Evolutionary conservation across 2,797 vertebrate species (phyloP).

Genomic region (Morelia viridis): DNA sequence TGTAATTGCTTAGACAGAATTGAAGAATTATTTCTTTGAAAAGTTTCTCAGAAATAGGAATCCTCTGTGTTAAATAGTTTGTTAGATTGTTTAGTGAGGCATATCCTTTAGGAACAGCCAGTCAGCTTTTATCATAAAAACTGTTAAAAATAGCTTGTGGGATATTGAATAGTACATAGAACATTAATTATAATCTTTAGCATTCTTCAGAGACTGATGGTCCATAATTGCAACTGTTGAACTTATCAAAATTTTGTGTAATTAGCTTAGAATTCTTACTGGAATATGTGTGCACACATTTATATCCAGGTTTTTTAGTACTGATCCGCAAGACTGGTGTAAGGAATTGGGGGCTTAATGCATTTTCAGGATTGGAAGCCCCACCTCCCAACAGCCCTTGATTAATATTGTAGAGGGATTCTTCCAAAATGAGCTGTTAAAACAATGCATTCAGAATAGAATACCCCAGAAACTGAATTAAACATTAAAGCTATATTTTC

Average conservation of each 20-base stretch:
- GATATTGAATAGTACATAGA: neutral
- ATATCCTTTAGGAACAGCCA: neutral
- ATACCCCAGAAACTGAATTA: too few species aligned
- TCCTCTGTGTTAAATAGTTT: neutral
- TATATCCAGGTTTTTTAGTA: neutral
- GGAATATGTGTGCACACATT: neutral
- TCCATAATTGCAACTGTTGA: neutral
- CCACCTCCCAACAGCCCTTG: neutral
- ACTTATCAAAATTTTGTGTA: neutral
- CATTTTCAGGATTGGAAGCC: neutral
- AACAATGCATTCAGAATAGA: neutral
- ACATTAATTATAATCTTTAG: neutral
- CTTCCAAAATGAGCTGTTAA: neutral
- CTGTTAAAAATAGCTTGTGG: neutral
- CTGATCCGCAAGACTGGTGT: neutral
- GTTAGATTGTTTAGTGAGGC: neutral
- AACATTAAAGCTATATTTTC: too few species aligned
- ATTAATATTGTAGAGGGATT: neutral
- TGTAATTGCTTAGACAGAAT: neutral
- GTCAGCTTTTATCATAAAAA: neutral
- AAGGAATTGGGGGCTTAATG: neutral
- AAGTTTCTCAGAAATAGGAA: neutral
- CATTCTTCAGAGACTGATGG: neutral
- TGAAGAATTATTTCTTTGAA: constrained; percentile 2
- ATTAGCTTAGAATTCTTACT: neutral